Conservation (phyloP, 2,888 invertebrate species). For the Pterobdella sp. region DNA sequence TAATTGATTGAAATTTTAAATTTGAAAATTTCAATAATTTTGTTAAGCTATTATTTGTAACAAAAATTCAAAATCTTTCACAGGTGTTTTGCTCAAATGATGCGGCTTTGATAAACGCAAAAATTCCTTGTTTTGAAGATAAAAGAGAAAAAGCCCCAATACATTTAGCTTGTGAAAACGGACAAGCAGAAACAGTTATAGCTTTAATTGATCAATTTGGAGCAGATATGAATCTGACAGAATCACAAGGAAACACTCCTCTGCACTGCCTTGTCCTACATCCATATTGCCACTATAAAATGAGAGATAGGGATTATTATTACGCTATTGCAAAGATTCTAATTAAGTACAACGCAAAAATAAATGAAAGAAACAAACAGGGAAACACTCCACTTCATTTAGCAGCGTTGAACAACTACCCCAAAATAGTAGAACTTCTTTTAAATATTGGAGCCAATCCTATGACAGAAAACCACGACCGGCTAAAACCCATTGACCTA, state of each 20-base stretch:
- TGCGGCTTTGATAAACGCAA: conserved; percentile 37
- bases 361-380: conserved; percentile 38
- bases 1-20: background rate
- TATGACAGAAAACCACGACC: conserved; percentile 38
- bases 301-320: conserved; percentile 40
- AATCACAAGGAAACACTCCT: conserved; percentile 39
- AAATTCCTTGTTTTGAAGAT: conserved; percentile 39
- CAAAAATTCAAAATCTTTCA: conserved; percentile 31
- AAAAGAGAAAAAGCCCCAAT: conserved; percentile 38
- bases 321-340: conserved; percentile 38
- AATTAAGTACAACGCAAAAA: conserved; percentile 34
- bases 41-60: background rate
- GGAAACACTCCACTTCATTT: conserved; percentile 39
- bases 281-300: conserved; percentile 36
- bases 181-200: conserved; percentile 36
- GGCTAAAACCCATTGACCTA: conserved; percentile 38
- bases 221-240: conserved; percentile 39
- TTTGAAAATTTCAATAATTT: background rate
- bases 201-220: conserved; percentile 38
- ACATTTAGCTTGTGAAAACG: conserved; percentile 39
- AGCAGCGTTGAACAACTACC: conserved; percentile 38
- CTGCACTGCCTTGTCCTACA: conserved; percentile 39
- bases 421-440: conserved; percentile 39
- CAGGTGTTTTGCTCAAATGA: conserved; percentile 37
- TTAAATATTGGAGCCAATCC: conserved; percentile 39